Percentiles rank a stretch among this genome's conserved stretches.
These are phyloP conservation scores for Ridgeia piscesae DNA, from an alignment of 1,140 invertebrate species.

Conservation along the genomic window DNA sequence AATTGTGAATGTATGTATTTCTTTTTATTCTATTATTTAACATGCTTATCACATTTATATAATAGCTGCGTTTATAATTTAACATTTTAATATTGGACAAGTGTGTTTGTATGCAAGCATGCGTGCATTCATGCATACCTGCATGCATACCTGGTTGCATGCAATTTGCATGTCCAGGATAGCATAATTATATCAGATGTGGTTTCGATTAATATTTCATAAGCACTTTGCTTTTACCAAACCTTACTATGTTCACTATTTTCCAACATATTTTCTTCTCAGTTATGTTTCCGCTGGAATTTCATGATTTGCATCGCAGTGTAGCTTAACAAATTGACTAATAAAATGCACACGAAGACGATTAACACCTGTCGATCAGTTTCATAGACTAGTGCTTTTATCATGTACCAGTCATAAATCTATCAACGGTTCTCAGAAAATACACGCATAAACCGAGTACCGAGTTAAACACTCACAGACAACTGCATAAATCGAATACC, in stretches of 20 bases:
- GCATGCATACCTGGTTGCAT: background rate
- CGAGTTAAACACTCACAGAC: background rate
- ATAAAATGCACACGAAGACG: background rate
- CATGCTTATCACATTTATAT: too few species aligned
- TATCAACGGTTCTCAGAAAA: background rate
- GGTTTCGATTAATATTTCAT: background rate
- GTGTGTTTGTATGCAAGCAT: background rate
- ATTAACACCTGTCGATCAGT: background rate
- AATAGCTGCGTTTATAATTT: too few species aligned
- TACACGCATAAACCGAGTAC: background rate
- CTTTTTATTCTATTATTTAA: too few species aligned
- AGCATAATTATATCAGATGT: background rate
- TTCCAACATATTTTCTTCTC: background rate
- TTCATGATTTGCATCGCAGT: background rate
- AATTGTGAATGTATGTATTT: too few species aligned
- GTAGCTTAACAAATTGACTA: background rate
- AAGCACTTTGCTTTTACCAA: background rate
- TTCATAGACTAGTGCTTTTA: background rate
- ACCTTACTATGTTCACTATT: background rate
- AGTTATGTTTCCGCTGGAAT: background rate
- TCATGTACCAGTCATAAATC: background rate
- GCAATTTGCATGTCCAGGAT: background rate
- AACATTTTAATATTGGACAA: too few species aligned
- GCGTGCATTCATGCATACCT: background rate
- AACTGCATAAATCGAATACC: background rate